Evolutionary conservation across 2,888 invertebrate genomes (phyloP).

Genomic region (Polyploca ridens): DNA sequence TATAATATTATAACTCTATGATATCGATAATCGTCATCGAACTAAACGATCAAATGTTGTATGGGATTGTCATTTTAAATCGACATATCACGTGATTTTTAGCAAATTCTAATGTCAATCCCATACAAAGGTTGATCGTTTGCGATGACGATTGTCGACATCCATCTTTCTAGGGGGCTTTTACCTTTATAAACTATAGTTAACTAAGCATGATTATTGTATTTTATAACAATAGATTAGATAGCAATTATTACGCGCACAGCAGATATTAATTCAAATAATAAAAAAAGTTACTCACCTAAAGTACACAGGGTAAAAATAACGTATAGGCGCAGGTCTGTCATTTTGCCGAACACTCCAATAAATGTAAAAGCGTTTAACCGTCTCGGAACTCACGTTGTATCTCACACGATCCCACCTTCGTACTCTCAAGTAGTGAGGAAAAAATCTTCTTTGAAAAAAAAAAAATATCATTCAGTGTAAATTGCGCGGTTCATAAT

Average conservation of each 20-base stretch:
- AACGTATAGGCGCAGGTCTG: not conserved
- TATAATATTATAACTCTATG: no score
- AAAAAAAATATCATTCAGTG: not conserved
- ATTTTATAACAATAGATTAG: not conserved
- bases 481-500: not conserved
- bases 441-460: not conserved
- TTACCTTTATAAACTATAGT: no score
- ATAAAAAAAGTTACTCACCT: not conserved
- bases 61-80: no score
- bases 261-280: not conserved
- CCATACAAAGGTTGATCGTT: no score
- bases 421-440: not conserved
- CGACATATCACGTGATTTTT: no score
- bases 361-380: not conserved
- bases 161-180: no score
- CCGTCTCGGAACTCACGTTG: not conserved
- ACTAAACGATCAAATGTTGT: no score
- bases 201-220: no score
- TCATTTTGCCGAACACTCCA: not conserved
- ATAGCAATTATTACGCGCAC: not conserved
- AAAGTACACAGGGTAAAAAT: not conserved
- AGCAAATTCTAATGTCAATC: no score
- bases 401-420: not conserved
- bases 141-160: no score
- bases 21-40: no score